Evolutionary conservation across 2,888 invertebrate species (phyloP).

Genomic region (Ecdyonurus torrentis): DNA sequence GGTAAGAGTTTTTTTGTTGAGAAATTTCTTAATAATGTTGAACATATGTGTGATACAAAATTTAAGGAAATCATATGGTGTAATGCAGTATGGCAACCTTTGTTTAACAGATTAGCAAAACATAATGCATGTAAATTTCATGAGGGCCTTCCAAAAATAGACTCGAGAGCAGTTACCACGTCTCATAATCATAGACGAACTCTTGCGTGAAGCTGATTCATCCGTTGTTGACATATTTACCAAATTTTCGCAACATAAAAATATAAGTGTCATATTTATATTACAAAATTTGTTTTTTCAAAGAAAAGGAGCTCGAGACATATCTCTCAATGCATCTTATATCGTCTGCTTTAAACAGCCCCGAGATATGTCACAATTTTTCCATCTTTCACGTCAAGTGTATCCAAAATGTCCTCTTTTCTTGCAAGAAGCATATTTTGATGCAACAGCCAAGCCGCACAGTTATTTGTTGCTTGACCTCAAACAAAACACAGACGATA

Average conservation of each 20-base stretch:
- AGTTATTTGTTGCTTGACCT: conserved; percentile 8
- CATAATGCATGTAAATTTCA: neutral
- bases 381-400: conserved; percentile 11
- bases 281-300: neutral
- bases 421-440: conserved; percentile 13
- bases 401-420: conserved; percentile 13
- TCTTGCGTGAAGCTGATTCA: neutral
- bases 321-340: conserved; percentile 11
- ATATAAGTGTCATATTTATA: neutral
- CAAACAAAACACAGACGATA: neutral
- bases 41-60: neutral
- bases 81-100: neutral
- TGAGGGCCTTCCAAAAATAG: neutral
- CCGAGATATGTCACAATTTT: conserved; percentile 12
- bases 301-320: conserved; percentile 8
- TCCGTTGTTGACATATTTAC: neutral
- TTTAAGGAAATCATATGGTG: conserved; percentile 2
- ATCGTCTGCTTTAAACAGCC: conserved; percentile 14
- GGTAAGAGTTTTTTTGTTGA: neutral
- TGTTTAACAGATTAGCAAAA: neutral
- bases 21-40: neutral
- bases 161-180: neutral
- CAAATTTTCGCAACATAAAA: neutral
- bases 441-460: conserved; percentile 10
- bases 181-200: neutral